Evolutionary conservation across 2,797 vertebrate species (phyloP).

Genomic region (Helicolenus hilgendorfi): DNA sequence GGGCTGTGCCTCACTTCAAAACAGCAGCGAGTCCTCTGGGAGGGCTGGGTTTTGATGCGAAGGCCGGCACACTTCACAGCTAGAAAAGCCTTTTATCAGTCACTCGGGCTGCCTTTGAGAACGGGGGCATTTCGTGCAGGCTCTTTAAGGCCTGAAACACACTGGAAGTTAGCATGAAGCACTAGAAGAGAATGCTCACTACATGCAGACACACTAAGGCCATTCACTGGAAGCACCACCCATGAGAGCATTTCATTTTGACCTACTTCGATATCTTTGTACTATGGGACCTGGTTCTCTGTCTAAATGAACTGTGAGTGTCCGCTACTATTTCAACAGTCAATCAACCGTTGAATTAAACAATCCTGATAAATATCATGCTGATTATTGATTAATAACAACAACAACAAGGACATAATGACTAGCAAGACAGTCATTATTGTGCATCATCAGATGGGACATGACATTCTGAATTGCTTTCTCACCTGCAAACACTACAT

Average conservation of each 20-base stretch:
- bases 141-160: conserved; percentile 56
- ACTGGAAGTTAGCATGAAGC: conserved; percentile 53
- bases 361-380: neutral
- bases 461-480: neutral
- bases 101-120: conserved; percentile 79
- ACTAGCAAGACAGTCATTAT: neutral
- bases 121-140: conserved; percentile 57
- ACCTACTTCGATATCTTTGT: conserved; percentile 7
- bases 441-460: neutral
- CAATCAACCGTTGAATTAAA: too few relatives aligned
- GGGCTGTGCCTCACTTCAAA: conserved; percentile 81
- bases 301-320: neutral
- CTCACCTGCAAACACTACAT: neutral
- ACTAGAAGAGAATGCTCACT: conserved; percentile 6
- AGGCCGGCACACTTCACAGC: conserved; percentile 82
- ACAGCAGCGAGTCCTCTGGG: conserved; percentile 71
- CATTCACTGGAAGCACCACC: conserved; percentile 12
- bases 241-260: conserved; percentile 20
- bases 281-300: neutral
- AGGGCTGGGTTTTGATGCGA: conserved; percentile 68
- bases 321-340: neutral
- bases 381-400: neutral
- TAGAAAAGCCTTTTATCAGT: conserved; percentile 88
- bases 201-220: neutral
- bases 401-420: neutral